Evolutionary conservation across 2,113 vertebrate genomes (phyloP), one percentile per base, ranked within the genome.

Genomic region (Oryzias javanicus): DNA sequence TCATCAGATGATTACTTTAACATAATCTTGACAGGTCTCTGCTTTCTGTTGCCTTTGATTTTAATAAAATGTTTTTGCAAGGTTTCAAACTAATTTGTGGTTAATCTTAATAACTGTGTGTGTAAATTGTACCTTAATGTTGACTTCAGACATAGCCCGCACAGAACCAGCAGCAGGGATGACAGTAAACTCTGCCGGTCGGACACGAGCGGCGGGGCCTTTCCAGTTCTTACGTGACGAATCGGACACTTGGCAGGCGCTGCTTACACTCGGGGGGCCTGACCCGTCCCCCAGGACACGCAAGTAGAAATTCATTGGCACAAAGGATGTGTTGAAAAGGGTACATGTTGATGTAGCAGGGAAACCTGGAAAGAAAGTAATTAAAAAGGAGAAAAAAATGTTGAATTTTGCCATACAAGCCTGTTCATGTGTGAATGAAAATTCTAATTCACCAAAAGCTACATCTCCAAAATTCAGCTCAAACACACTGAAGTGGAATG

Each of bases 381-480:
- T 5, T 45, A 44, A 4, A 24, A 16, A 18, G 10, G 35, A 24
- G 55, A 2, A 55, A 48, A 5, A 35, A 12, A 3, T 12, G 35
- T 35, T 35, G 35, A 35, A 35, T 35, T 3, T 35, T 35, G 35
- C 35, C 35, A 35, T 35, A 10, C 35, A 35, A 12, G 35, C 35
- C 35, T 3, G 12, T 8, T 35, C 35, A 35, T 35, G 35, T 35
- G 8, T 8, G 7, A 13, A 29, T 29, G 27, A 7, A 6, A 29
- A 29, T 29, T 29, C 27, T 7, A 29, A 35, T 93, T 92, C 83
- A 96, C 94, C 95, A 50, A 93, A 97, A 55, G 91, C 91, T 72
- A 98, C 77, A 1, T 95, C 91, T 4, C 93, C 93, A 6, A 95
- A 97, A 76, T 74, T 22, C 6, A 97, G 88, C 56, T 90, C 76